Percentiles rank a stretch among this genome's conserved stretches.
phyloP scores from a whole-genome alignment of 2,888 invertebrate species.

The Sarcophaga variegata region DNA sequence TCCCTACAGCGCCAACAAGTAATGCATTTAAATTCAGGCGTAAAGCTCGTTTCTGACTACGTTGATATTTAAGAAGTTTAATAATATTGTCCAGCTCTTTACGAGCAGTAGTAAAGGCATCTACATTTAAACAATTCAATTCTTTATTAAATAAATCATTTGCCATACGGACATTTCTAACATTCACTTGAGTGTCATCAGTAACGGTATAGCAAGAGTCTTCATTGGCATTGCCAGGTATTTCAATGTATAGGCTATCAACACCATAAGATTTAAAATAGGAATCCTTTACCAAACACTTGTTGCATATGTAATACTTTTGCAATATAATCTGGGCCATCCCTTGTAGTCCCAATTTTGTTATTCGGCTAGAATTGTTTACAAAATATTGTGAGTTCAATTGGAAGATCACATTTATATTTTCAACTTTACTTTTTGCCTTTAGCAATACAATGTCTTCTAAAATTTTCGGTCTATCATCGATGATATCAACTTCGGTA shows the following conservation, averaged over 20 bases:
- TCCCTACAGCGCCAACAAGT: conserved; percentile 83
- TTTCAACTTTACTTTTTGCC: background rate
- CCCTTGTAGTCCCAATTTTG: conserved; percentile 41
- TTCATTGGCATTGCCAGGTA: conserved; percentile 49
- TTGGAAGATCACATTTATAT: background rate
- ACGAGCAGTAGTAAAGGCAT: conserved; percentile 74
- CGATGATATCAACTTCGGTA: conserved; percentile 53
- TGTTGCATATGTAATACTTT: conserved; percentile 60
- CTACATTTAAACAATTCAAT: conserved; percentile 45
- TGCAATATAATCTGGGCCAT: conserved; percentile 66
- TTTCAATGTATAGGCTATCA: conserved; percentile 70
- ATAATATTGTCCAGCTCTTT: conserved; percentile 74
- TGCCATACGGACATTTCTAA: conserved; percentile 73
- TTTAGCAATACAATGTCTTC: conserved; percentile 12
- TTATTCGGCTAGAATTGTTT: conserved; percentile 21
- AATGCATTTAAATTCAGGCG: conserved; percentile 73
- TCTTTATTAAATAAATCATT: background rate
- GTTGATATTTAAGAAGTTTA: conserved; percentile 77
- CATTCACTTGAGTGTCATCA: conserved; percentile 69
- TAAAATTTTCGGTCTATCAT: background rate
- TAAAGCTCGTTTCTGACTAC: conserved; percentile 17
- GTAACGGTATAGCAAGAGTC: conserved; percentile 70
- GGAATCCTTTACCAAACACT: conserved; percentile 53
- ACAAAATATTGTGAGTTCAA: conserved; percentile 46
- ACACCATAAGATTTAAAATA: conserved; percentile 73